Evolutionary conservation across 2,113 vertebrate genomes (phyloP).

Genomic region (Hippolais icterina): DNA sequence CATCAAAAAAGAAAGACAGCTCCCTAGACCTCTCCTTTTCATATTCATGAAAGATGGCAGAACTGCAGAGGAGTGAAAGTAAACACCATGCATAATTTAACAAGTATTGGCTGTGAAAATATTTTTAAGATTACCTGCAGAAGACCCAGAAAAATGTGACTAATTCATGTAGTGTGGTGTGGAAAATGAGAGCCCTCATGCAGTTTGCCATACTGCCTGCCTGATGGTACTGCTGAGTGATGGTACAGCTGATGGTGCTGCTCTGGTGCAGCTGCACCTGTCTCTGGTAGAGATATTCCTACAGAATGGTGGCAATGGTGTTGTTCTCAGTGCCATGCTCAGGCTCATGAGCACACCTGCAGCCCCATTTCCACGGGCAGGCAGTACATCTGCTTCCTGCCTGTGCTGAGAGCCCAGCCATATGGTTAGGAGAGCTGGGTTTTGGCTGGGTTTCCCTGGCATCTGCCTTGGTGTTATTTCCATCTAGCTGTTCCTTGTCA

Average conservation of each 20-base stretch:
- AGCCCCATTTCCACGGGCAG: not conserved
- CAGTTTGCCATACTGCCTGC: not conserved
- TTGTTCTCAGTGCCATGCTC: fast-evolving
- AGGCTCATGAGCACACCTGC: not conserved
- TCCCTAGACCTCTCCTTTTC: not conserved
- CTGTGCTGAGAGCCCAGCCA: not conserved
- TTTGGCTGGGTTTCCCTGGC: not conserved
- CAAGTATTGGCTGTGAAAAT: not conserved
- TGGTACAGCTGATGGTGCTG: not conserved
- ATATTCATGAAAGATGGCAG: not conserved
- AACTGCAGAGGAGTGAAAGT: not conserved
- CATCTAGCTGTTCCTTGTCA: not conserved
- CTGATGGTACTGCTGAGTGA: not conserved
- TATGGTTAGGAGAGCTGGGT: not conserved
- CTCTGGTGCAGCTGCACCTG: not conserved
- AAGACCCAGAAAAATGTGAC: constrained; percentile 12
- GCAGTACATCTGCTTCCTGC: not conserved
- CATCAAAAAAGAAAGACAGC: not conserved
- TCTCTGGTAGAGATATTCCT: not conserved
- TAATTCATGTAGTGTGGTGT: not conserved
- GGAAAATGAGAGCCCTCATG: not conserved
- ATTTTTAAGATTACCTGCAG: constrained; percentile 39
- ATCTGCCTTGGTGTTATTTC: not conserved
- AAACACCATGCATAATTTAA: constrained; percentile 62
- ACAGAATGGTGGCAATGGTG: not conserved